These are phyloP conservation scores for Acrobasis suavella DNA, from an alignment of 2,888 invertebrate species.

Conservation along the genomic window DNA sequence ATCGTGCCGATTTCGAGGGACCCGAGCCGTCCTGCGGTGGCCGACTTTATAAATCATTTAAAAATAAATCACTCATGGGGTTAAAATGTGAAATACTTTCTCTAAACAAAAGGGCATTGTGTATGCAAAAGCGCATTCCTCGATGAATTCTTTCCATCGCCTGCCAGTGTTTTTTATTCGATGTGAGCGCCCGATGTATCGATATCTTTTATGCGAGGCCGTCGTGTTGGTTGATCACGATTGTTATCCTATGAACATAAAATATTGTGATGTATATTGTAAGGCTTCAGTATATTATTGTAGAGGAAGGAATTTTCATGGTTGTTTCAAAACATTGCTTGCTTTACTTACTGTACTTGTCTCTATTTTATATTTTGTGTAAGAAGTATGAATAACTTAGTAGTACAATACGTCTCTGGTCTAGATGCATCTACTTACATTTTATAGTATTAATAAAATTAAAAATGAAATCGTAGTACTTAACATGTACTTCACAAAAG, in stretches of 20 bases:
- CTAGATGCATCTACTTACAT: too few relatives aligned
- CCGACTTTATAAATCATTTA: conserved; percentile 73
- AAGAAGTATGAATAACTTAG: too few relatives aligned
- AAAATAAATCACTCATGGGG: conserved; percentile 77
- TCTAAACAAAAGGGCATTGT: conserved; percentile 81
- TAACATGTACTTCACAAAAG: too few relatives aligned
- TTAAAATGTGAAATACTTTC: conserved; percentile 81
- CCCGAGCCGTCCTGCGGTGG: conserved; percentile 42
- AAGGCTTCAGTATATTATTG: conserved; percentile 23
- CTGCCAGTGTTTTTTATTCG: conserved; percentile 66
- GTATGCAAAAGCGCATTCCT: conserved; percentile 80
- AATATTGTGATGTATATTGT: conserved; percentile 48
- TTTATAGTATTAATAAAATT: too few relatives aligned
- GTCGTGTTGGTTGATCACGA: conserved; percentile 76
- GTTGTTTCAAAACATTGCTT: conserved; percentile 8
- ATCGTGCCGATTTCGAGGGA: conserved; percentile 26
- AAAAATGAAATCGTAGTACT: too few relatives aligned
- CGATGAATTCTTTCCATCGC: conserved; percentile 78
- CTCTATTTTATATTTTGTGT: too few relatives aligned
- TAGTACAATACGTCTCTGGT: too few relatives aligned
- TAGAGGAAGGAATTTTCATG: conserved; percentile 13
- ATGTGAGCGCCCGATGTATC: conserved; percentile 64
- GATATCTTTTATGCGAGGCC: conserved; percentile 69
- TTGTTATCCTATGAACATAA: conserved; percentile 60
- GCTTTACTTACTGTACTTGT: not conserved